phyloP scores from a whole-genome alignment of 2,113 vertebrate genomes.

The Cyanoliseus patagonus region DNA sequence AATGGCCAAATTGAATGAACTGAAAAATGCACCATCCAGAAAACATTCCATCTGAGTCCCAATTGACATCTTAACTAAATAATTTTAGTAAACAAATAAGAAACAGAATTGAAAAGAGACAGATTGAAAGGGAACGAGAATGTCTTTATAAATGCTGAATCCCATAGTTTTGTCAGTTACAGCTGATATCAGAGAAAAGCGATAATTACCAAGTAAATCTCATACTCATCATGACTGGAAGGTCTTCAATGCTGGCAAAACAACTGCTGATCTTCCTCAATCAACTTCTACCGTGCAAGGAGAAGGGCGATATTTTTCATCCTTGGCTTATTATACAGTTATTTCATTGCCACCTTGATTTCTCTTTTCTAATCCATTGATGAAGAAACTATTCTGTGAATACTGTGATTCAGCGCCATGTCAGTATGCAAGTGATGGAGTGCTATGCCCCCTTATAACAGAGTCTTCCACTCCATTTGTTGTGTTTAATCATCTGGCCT shows the following conservation, averaged over 20 bases:
- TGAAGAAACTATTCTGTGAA: not conserved
- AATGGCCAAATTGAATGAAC: conserved; percentile 23
- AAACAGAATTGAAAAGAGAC: conserved; percentile 18
- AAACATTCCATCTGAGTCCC: conserved; percentile 22
- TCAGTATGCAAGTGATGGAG: not conserved
- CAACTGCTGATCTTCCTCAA: not conserved
- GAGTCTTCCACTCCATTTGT: not conserved
- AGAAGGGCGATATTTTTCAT: not conserved
- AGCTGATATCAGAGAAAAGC: conserved; percentile 23
- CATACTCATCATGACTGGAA: not conserved
- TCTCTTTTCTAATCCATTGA: not conserved
- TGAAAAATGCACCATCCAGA: conserved; percentile 21
- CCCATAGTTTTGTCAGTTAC: not conserved
- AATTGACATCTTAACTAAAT: conserved; percentile 46
- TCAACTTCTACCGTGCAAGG: not conserved
- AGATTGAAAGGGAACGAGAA: conserved; percentile 34
- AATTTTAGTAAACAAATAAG: conserved; percentile 51
- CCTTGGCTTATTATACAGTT: not conserved
- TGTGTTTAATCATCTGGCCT: not conserved
- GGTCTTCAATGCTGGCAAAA: conserved; percentile 28
- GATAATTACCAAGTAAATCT: conserved; percentile 20
- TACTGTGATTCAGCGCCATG: not conserved
- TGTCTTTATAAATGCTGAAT: not conserved
- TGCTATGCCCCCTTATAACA: rapidly evolving
- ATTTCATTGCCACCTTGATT: not conserved